Percentiles rank a stretch among this genome's conserved stretches.
Evolutionary conservation across 1,140 invertebrate species (phyloP).

Genomic region (Nasonia vitripennis): DNA sequence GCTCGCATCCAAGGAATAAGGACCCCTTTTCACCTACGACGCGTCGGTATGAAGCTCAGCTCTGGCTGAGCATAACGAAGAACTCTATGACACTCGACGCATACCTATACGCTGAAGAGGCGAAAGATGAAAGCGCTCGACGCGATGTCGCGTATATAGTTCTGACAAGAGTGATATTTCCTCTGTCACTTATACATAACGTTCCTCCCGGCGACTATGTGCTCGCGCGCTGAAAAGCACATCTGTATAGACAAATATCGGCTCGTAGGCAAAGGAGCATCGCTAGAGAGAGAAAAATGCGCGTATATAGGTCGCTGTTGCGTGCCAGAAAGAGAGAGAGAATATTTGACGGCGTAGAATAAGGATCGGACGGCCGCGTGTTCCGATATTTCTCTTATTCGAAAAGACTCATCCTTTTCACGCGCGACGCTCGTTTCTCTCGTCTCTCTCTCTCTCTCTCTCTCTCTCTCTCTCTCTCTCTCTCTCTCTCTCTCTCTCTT

Average conservation of each 20-base stretch:
- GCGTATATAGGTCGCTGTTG: not conserved
- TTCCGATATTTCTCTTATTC: not conserved
- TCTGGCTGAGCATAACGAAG: no score
- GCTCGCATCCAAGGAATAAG: no score
- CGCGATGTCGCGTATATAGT: not conserved
- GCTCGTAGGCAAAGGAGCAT: not conserved
- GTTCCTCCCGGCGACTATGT: not conserved
- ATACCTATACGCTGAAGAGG: not conserved
- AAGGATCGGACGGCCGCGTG: slow-evolving; percentile 24
- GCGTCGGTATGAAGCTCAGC: no score
- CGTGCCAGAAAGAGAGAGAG: not conserved
- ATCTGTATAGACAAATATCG: not conserved
- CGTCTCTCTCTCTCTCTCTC: not conserved
- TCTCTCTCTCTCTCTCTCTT: no score
- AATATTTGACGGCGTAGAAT: slow-evolving; percentile 35
- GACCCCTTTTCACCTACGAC: no score
- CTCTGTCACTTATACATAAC: slow-evolving; percentile 40
- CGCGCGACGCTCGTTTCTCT: not conserved
- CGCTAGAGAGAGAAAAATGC: slow-evolving; percentile 19
- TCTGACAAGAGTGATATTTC: slow-evolving; percentile 37
- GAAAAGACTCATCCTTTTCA: slow-evolving; percentile 1
- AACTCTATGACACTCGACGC: not conserved
- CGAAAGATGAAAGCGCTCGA: not conserved
- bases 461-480: not conserved
- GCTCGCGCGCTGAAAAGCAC: not conserved